Conservation (phyloP, 2,113 vertebrate species). For the Dipodomys ordii region DNA sequence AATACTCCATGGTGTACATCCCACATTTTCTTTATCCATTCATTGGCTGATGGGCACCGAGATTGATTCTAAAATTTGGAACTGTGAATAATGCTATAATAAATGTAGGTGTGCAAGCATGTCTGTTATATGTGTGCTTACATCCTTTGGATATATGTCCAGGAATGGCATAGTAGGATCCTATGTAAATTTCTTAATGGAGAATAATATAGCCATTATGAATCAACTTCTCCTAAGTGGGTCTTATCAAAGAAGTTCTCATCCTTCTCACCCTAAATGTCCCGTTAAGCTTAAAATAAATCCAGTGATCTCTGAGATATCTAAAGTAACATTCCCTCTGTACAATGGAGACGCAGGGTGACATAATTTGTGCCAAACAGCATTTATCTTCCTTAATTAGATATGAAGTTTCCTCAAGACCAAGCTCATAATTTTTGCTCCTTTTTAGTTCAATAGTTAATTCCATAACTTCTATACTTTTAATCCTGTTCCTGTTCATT, state of each 20-base stretch:
- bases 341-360: not conserved
- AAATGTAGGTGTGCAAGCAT: no score
- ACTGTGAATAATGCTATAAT: no score
- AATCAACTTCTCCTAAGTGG: not conserved
- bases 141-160: no score
- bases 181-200: not conserved
- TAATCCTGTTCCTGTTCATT: not conserved
- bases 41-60: no score
- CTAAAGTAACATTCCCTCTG: not conserved
- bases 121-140: no score
- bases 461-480: not conserved
- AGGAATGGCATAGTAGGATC: no score
- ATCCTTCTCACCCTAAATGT: not conserved
- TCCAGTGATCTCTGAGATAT: not conserved
- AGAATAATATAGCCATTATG: not conserved
- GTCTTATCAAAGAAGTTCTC: not conserved
- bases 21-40: no score
- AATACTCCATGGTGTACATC: no score
- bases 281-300: not conserved
- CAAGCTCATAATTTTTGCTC: not conserved
- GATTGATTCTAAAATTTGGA: no score
- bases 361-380: slow-evolving; percentile 5
- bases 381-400: not conserved
- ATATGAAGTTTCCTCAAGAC: not conserved
- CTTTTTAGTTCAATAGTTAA: not conserved